A percentile compares a stretch with the other conserved stretches of the same genome.
These are phyloP conservation scores for Tinamus guttatus DNA, from an alignment of 2,113 vertebrate species.

Conservation along the genomic window DNA sequence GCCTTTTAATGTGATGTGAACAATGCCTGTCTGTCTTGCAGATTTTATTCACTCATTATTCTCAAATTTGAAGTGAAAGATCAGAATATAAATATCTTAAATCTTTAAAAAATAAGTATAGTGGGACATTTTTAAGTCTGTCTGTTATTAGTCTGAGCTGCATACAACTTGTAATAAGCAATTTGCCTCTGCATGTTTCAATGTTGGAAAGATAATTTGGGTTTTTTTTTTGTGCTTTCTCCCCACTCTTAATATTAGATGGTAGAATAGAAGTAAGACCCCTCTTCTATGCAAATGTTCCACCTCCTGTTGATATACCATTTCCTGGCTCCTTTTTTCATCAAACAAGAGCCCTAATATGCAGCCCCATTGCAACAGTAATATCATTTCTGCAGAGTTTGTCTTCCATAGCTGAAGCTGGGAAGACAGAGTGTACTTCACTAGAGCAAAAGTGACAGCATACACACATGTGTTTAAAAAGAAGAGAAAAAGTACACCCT, in stretches of 20 bases:
- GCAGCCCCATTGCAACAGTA: conserved; percentile 47
- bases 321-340: conserved; percentile 58
- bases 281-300: conserved; percentile 53
- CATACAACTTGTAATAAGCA: conserved; percentile 53
- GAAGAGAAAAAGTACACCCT: not conserved
- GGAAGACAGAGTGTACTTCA: conserved; percentile 36
- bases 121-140: conserved; percentile 61
- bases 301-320: conserved; percentile 33
- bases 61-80: conserved; percentile 55
- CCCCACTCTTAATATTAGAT: conserved; percentile 20
- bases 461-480: not conserved
- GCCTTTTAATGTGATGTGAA: conserved; percentile 39
- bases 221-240: not conserved
- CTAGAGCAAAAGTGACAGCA: not conserved
- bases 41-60: conserved; percentile 9
- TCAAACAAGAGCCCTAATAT: conserved; percentile 64
- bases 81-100: conserved; percentile 58
- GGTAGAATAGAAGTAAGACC: conserved; percentile 6
- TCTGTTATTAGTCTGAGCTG: conserved; percentile 20
- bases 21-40: conserved; percentile 48
- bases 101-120: conserved; percentile 59
- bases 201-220: conserved; percentile 43
- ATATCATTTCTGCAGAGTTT: conserved; percentile 44
- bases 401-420: conserved; percentile 4
- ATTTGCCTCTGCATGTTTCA: conserved; percentile 68